Base-by-base conservation (phyloP, 2,888 invertebrate genomes). In the Epinotia ramella region DNA sequence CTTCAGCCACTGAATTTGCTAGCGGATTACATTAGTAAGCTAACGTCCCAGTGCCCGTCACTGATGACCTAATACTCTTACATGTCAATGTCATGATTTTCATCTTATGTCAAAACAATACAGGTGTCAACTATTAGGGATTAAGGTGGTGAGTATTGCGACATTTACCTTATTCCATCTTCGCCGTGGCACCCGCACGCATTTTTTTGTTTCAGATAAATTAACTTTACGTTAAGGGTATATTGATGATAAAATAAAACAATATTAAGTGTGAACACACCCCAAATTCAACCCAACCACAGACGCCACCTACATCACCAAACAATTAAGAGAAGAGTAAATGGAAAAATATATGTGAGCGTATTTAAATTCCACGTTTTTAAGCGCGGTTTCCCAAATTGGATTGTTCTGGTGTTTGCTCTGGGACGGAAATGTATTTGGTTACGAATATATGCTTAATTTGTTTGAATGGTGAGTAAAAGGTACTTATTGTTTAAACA, bases 291-390 rank as follows among this genome's bases (percentile, higher is more conserved):
- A 69, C 33, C 28, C 24, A 13, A 63, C 64, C 57, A 12, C 63
- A 56, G 16, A 44, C 16, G 63, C 73, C 68, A 68, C 24, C 44
- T 44, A 18, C 73, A 74, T 64, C n/a, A 18, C 67, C 33, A 62
- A 44, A 68, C 63, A 69, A 64, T 74, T 74, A 64, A 69, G 69
- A 33, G 69, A 69, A 69, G 68, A 46, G 73, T 6, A 49, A 59
- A 59, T 46, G 20, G 59, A 44, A 68, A 59, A 68, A 67, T 53
- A 53, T 20, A 46, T 20, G 49, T 24, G 56, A 62, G 71, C 63
- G 20, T 44, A 71, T 71, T 71, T 71, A 56, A 73, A 73, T 66
- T 20, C 53, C 33, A 59, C 49, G 18, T 72, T 73, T 73, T 66
- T 66, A 49, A 73, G 57, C 73, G 65, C 60, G 16, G 16, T 44